Conservation (phyloP, 2,888 invertebrate species). For the Gastrophysa polygoni region DNA sequence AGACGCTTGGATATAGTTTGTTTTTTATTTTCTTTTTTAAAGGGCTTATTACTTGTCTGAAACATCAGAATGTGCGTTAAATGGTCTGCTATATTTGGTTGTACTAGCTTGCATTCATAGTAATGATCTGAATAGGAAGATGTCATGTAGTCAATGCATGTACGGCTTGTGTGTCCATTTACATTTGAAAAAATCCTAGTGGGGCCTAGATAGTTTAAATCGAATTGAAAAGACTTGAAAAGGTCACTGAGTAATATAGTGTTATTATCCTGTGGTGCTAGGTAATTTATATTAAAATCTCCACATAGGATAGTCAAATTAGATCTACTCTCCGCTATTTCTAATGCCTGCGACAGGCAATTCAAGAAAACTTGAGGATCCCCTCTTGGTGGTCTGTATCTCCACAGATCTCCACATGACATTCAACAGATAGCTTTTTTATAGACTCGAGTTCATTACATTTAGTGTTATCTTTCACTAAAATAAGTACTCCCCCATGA, state of each 20-base stretch:
- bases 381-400: neutral
- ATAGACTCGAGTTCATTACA: no score
- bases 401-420: neutral
- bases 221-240: neutral
- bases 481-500: no score
- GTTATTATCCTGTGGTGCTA: neutral
- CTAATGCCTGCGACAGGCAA: conserved; percentile 1
- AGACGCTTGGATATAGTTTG: no score
- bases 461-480: no score
- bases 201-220: conserved; percentile 4
- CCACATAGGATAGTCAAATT: neutral
- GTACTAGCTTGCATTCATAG: no score
- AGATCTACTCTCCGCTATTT: neutral
- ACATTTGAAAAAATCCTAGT: neutral
- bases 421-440: neutral
- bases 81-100: no score
- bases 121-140: no score
- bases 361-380: neutral
- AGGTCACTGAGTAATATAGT: neutral
- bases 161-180: no score
- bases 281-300: conserved; percentile 5
- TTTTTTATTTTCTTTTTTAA: no score
- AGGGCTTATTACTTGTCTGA: no score
- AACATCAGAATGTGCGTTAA: no score
- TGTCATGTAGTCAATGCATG: no score